Evolutionary conservation across 2,888 invertebrate species (phyloP).

Genomic region (Rosalia funebris): DNA sequence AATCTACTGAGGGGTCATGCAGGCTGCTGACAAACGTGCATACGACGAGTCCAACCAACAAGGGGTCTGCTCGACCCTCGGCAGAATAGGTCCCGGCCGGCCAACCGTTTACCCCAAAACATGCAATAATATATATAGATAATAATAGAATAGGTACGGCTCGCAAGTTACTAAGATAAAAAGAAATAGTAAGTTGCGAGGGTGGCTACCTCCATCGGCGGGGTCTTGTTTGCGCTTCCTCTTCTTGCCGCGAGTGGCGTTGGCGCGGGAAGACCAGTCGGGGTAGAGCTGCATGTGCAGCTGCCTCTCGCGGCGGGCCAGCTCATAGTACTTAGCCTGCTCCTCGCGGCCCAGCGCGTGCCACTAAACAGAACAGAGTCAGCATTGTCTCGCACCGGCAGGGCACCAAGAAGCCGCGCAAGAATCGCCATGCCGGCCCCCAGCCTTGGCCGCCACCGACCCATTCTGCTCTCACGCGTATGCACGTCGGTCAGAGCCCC

Average conservation of each 20-base stretch:
- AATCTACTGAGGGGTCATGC: constrained; percentile 50
- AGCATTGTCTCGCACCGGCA: constrained; percentile 59
- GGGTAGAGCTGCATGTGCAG: constrained; percentile 99
- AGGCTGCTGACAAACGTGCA: constrained; percentile 58
- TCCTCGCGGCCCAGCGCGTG: constrained; percentile 99
- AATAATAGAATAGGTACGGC: constrained; percentile 48
- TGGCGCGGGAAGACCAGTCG: constrained; percentile 99
- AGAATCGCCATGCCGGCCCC: constrained; percentile 48
- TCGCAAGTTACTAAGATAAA: constrained; percentile 48
- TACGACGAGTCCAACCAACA: constrained; percentile 54
- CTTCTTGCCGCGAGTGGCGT: constrained; percentile 99
- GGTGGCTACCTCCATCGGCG: constrained; percentile 93
- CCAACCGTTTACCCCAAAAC: constrained; percentile 61
- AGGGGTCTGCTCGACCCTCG: constrained; percentile 49
- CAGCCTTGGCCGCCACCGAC: constrained; percentile 51
- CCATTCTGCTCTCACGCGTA: constrained; percentile 55
- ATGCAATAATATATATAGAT: constrained; percentile 57
- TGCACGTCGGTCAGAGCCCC: constrained; percentile 47
- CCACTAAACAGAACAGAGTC: constrained; percentile 79
- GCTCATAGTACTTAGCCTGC: constrained; percentile 99
- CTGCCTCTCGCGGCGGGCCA: constrained; percentile 99
- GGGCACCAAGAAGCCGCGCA: constrained; percentile 66
- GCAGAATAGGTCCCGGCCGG: constrained; percentile 67
- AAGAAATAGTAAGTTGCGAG: constrained; percentile 52
- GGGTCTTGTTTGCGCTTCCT: constrained; percentile 99